These are phyloP conservation scores for Stenoptilia bipunctidactyla DNA, from an alignment of 2,888 invertebrate species.

Conservation along the genomic window DNA sequence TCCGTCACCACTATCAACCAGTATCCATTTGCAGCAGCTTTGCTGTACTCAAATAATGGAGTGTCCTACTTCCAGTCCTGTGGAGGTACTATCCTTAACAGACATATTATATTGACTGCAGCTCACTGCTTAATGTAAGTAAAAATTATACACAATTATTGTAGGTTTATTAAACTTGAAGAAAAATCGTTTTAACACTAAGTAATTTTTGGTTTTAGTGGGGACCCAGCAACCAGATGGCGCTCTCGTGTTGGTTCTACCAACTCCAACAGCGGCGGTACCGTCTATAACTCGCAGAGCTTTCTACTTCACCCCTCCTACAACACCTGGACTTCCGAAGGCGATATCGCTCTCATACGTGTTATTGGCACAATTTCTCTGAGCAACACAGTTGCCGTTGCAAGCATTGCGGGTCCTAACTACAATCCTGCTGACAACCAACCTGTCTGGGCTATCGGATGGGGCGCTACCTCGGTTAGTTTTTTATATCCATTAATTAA, in stretches of 20 bases:
- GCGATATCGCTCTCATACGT: slow-evolving; percentile 29
- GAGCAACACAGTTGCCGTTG: slow-evolving; percentile 18
- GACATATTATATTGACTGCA: slow-evolving; percentile 22
- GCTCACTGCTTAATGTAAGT: slow-evolving; percentile 27
- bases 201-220: slow-evolving; percentile 17
- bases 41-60: slow-evolving; percentile 20
- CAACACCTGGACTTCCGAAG: slow-evolving; percentile 17
- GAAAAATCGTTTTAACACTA: too few species aligned
- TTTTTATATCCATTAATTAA: not conserved
- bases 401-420: slow-evolving; percentile 26
- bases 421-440: slow-evolving; percentile 30
- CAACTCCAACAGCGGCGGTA: slow-evolving; percentile 26
- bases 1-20: slow-evolving; percentile 20
- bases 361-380: slow-evolving; percentile 16
- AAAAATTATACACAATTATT: too few species aligned
- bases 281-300: slow-evolving; percentile 13
- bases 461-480: slow-evolving; percentile 35
- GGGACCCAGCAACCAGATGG: slow-evolving; percentile 19
- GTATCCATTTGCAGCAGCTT: slow-evolving; percentile 22
- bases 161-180: too few species aligned
- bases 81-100: slow-evolving; percentile 26
- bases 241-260: slow-evolving; percentile 26
- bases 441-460: slow-evolving; percentile 35
- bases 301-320: slow-evolving; percentile 21
- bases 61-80: slow-evolving; percentile 20